Conservation (phyloP, 2,797 vertebrate genomes). For the Emys orbicularis region DNA sequence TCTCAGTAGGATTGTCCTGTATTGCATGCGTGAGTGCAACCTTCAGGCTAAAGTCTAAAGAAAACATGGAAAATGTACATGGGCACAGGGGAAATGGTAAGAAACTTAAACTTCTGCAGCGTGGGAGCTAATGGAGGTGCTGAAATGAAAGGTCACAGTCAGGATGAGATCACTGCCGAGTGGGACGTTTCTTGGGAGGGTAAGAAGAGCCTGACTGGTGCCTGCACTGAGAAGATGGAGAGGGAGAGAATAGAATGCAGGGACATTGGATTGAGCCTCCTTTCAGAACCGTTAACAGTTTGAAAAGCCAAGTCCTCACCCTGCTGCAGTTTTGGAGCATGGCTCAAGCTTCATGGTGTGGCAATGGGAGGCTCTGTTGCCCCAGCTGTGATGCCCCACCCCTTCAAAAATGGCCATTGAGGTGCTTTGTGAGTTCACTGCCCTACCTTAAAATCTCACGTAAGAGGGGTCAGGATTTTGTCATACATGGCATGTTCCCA, state of each 20-base stretch:
- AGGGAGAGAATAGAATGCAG: fast-evolving
- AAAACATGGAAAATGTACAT: neutral
- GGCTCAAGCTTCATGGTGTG: neutral
- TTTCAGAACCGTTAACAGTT: neutral
- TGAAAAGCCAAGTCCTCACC: neutral
- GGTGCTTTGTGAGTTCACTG: neutral
- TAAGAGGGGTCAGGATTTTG: neutral
- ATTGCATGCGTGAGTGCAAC: neutral
- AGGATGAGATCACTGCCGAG: neutral
- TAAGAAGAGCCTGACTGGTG: neutral
- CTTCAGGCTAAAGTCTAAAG: neutral
- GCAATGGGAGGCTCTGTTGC: neutral
- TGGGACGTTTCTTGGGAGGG: neutral
- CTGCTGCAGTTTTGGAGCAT: neutral
- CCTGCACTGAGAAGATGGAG: neutral
- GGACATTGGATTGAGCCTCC: neutral
- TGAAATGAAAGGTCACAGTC: neutral
- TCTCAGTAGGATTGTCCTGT: neutral
- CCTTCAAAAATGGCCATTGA: neutral
- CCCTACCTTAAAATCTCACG: neutral
- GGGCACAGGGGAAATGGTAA: neutral
- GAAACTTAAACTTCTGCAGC: neutral
- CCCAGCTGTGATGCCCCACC: neutral
- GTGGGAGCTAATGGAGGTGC: neutral
- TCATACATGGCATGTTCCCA: neutral